These are phyloP conservation scores for Aphelinus certus DNA, from an alignment of 1,140 invertebrate species.

Conservation along the genomic window DNA sequence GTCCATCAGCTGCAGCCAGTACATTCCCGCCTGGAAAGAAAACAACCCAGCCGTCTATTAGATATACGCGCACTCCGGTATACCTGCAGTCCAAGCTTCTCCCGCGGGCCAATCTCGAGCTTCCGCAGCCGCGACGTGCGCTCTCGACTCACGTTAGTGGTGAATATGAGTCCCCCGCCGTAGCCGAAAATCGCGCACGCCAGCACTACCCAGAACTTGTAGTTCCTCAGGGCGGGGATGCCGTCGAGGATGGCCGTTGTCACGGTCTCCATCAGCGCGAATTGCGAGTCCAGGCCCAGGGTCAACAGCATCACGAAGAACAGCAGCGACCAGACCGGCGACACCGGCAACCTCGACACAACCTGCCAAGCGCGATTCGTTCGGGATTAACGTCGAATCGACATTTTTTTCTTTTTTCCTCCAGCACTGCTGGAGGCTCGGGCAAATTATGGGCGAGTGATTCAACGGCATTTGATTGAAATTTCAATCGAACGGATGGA, in stretches of 20 bases:
- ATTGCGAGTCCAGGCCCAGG: conserved; percentile 82
- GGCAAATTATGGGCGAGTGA: no score
- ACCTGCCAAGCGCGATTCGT: conserved; percentile 44
- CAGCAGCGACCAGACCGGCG: conserved; percentile 84
- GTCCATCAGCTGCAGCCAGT: conserved; percentile 85
- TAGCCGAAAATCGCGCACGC: conserved; percentile 78
- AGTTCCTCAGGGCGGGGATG: conserved; percentile 75
- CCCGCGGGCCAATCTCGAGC: no score
- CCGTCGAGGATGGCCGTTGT: conserved; percentile 82
- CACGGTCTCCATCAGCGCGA: conserved; percentile 84
- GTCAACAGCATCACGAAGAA: conserved; percentile 88
- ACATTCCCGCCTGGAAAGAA: conserved; percentile 78
- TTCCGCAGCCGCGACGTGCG: no score
- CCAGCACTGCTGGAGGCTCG: no score
- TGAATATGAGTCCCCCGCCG: conserved; percentile 78
- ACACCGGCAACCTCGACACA: conserved; percentile 80
- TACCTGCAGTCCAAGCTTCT: neutral
- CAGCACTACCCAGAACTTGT: conserved; percentile 78
- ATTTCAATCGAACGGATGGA: no score
- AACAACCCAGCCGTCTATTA: neutral
- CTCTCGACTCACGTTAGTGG: conserved; percentile 70
- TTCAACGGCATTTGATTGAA: no score
- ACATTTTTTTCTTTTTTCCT: no score
- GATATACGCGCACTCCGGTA: neutral
- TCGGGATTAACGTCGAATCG: neutral